Evolutionary conservation across 2,113 vertebrate species (phyloP).

Genomic region (Mormoops blainvillei): DNA sequence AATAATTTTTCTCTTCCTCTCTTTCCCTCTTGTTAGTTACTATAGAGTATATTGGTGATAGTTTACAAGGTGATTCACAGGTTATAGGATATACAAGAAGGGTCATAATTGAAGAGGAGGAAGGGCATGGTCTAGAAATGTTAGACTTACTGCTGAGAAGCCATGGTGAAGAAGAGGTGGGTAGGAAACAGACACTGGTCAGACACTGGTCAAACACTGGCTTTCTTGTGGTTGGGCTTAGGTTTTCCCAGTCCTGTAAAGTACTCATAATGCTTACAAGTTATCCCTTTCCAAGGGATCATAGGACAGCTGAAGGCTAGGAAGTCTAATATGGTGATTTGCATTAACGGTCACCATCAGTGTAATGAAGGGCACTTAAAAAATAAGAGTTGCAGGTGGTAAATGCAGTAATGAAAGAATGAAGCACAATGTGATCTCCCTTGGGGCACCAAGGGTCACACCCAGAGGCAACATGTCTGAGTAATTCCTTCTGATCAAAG

Average conservation of each 20-base stretch:
- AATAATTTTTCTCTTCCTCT: background rate
- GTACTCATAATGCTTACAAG: background rate
- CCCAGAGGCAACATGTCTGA: constrained; percentile 43
- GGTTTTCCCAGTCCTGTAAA: background rate
- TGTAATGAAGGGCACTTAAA: background rate
- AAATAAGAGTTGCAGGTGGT: constrained; percentile 31
- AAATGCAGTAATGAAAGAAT: background rate
- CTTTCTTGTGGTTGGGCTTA: background rate
- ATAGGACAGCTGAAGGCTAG: background rate
- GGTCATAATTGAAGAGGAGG: background rate
- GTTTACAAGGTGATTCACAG: background rate
- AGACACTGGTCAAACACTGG: background rate
- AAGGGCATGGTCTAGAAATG: background rate
- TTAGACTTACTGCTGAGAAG: background rate
- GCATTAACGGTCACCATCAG: background rate
- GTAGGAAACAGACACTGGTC: background rate
- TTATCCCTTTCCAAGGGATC: background rate
- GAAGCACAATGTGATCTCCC: background rate
- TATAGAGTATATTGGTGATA: background rate
- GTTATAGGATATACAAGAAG: background rate
- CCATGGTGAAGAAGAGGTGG: background rate
- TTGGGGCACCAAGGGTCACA: background rate
- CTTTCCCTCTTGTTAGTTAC: background rate
- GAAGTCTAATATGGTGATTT: background rate
- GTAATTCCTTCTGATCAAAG: constrained; percentile 56